Percentiles rank a stretch among this genome's conserved stretches.
These are phyloP conservation scores for Hyposoter didymator DNA, from an alignment of 2,888 invertebrate species.

Conservation along the genomic window DNA sequence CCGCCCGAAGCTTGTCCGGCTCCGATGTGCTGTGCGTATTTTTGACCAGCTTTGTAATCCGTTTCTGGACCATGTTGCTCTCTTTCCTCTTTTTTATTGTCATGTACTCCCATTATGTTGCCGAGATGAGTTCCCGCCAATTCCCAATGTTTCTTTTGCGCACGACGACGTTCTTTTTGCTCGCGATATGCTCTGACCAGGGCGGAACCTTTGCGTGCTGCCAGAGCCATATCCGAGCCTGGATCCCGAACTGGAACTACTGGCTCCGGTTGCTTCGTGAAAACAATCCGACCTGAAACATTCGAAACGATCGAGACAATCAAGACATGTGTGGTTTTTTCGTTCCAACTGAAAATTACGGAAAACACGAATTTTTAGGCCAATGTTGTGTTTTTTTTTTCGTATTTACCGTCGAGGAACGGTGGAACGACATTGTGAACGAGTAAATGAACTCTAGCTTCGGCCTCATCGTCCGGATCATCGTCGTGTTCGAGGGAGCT, in stretches of 20 bases:
- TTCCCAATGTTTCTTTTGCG: conserved; percentile 99
- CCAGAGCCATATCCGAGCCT: conserved; percentile 98
- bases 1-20: conserved; percentile 87
- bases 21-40: conserved; percentile 98
- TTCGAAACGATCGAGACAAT: too few species aligned
- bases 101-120: conserved; percentile 96
- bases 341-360: too few species aligned
- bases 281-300: conserved; percentile 91
- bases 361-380: background rate
- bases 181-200: conserved; percentile 96
- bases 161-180: conserved; percentile 97
- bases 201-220: conserved; percentile 96
- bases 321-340: too few species aligned
- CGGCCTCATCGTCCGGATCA: conserved; percentile 97
- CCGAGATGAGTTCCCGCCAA: conserved; percentile 97
- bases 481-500: conserved; percentile 94
- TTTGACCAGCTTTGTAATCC: conserved; percentile 96
- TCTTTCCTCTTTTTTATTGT: conserved; percentile 88
- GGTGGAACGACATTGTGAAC: conserved; percentile 99
- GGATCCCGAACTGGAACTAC: conserved; percentile 99
- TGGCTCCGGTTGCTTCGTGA: conserved; percentile 99
- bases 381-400: background rate
- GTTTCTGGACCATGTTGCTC: conserved; percentile 85
- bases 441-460: conserved; percentile 96
- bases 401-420: conserved; percentile 94